phyloP scores from a whole-genome alignment of 2,888 invertebrate genomes.

The Lasioglossum zephyrum region DNA sequence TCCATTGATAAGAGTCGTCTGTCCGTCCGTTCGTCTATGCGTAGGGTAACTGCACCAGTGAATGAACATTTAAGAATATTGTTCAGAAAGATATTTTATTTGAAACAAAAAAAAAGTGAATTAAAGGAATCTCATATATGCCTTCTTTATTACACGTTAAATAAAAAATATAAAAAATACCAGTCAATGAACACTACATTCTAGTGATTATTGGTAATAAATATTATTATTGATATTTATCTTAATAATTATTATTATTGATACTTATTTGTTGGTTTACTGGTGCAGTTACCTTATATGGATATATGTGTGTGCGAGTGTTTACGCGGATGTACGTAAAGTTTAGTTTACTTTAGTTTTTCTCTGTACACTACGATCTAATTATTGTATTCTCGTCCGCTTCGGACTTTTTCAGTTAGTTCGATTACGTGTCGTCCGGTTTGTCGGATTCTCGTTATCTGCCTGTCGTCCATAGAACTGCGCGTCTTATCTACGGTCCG shows the following conservation, averaged over 20 bases:
- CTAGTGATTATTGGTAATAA: no score
- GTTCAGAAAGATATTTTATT: no score
- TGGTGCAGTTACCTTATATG: no score
- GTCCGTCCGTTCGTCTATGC: background rate
- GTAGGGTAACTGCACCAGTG: background rate
- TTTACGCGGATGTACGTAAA: background rate
- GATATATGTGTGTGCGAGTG: background rate
- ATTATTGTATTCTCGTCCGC: slow-evolving; percentile 44
- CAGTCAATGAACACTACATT: no score
- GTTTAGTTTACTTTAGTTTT: background rate
- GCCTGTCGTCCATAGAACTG: background rate
- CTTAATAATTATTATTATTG: no score
- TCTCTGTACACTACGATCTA: slow-evolving; percentile 27
- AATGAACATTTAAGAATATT: no score
- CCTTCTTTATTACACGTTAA: no score
- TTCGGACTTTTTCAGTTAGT: slow-evolving; percentile 4
- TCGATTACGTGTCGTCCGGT: background rate
- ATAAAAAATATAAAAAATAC: no score
- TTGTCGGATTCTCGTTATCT: background rate
- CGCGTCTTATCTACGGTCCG: background rate
- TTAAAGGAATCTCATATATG: no score
- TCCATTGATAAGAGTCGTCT: slow-evolving; percentile 11
- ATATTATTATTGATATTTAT: no score
- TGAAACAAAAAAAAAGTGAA: no score
- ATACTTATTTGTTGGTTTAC: no score